Percentiles rank a stretch among this genome's conserved stretches.
Evolutionary conservation across 2,113 vertebrate species (phyloP).

Genomic region (Rhea americana): DNA sequence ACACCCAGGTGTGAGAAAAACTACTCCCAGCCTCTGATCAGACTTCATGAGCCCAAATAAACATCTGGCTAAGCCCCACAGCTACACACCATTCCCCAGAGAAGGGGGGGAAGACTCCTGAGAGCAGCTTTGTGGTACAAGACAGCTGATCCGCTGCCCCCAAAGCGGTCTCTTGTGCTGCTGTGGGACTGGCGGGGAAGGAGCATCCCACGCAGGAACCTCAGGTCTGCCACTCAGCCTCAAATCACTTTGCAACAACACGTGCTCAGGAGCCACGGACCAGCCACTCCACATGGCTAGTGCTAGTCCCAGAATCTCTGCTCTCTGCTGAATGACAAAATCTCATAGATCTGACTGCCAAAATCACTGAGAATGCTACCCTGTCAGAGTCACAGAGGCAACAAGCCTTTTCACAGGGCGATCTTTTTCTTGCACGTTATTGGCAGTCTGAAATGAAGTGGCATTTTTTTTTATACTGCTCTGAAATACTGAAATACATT

Average conservation of each 20-base stretch:
- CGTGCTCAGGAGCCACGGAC: no score
- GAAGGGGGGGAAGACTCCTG: not conserved
- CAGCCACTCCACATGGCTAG: not conserved
- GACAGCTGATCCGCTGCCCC: accelerated
- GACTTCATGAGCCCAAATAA: not conserved
- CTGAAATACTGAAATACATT: not conserved
- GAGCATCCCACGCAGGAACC: not conserved
- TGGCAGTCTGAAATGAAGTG: not conserved
- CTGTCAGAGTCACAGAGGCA: not conserved
- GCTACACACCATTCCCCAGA: accelerated
- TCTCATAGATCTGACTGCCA: not conserved
- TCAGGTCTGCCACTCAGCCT: not conserved
- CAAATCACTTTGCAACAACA: not conserved
- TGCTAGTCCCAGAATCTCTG: not conserved
- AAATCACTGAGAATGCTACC: no score
- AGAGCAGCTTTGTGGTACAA: accelerated
- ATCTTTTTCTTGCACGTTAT: not conserved
- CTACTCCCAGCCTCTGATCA: not conserved
- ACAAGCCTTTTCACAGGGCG: not conserved
- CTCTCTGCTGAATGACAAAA: not conserved
- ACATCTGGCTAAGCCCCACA: not conserved
- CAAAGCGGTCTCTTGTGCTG: not conserved
- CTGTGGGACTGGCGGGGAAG: not conserved
- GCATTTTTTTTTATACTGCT: not conserved
- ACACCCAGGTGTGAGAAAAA: not conserved